A percentile compares a stretch with the other conserved stretches of the same genome.
Conservation (phyloP, 2,797 vertebrate species). For the Steatocranus sp. region DNA sequence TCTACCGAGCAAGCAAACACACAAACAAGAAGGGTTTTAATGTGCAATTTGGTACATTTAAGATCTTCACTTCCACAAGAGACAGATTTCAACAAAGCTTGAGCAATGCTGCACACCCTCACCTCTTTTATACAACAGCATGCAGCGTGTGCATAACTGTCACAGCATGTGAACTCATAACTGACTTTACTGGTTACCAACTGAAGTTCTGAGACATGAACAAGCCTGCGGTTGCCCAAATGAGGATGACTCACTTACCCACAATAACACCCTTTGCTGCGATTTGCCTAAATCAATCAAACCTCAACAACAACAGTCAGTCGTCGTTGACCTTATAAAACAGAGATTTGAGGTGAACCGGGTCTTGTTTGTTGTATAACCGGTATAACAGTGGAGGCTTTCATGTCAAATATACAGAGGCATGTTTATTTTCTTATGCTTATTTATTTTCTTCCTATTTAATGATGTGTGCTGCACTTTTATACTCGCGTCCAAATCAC, state of each 20-base stretch:
- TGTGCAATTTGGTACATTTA: neutral
- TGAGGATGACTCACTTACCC: constrained; percentile 39
- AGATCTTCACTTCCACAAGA: neutral
- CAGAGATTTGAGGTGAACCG: neutral
- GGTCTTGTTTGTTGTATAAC: neutral
- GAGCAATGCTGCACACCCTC: neutral
- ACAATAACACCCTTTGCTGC: constrained; percentile 43
- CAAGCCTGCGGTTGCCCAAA: constrained; percentile 32
- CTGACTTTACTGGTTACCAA: constrained; percentile 51
- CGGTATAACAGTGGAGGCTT: neutral
- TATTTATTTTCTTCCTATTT: neutral
- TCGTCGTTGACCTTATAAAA: constrained; percentile 20
- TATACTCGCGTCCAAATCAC: neutral
- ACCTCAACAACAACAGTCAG: constrained; percentile 34
- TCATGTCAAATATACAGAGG: neutral
- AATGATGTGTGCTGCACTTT: neutral
- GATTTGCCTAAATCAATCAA: constrained; percentile 49
- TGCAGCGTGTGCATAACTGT: constrained; percentile 3
- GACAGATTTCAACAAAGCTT: neutral
- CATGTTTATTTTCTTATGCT: neutral
- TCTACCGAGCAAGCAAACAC: neutral
- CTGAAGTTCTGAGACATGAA: constrained; percentile 48
- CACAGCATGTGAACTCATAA: constrained; percentile 21
- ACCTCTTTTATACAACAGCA: neutral
- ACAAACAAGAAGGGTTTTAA: neutral